Evolutionary conservation across 2,888 invertebrate species (phyloP).

Genomic region (Blomia tropicalis): DNA sequence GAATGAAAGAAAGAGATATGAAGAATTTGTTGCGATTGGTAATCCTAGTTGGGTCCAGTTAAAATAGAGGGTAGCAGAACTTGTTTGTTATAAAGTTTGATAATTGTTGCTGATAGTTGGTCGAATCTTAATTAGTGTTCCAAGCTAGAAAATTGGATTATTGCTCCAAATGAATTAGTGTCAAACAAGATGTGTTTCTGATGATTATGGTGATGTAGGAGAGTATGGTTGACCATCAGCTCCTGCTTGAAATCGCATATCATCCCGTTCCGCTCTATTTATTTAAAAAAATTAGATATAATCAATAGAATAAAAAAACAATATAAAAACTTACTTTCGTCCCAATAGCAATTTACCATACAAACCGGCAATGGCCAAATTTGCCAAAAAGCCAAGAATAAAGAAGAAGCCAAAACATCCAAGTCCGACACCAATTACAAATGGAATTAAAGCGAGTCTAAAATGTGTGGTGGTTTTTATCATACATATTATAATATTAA

Average conservation of each 20-base stretch:
- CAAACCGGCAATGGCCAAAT: constrained; percentile 19
- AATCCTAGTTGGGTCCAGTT: too few relatives aligned
- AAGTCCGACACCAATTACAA: constrained; percentile 10
- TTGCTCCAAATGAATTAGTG: too few relatives aligned
- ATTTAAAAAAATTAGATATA: background rate
- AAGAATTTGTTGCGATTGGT: too few relatives aligned
- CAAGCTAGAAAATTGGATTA: too few relatives aligned
- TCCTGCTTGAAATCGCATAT: constrained; percentile 26
- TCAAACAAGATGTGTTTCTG: too few relatives aligned
- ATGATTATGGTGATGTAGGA: constrained; percentile 24
- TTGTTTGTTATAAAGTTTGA: too few relatives aligned
- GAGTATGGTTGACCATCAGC: constrained; percentile 25
- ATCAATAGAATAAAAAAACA: too few relatives aligned
- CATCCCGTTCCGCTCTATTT: constrained; percentile 21
- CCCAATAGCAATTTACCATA: constrained; percentile 23
- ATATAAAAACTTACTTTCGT: constrained; percentile 23
- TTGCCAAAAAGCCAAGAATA: constrained; percentile 23
- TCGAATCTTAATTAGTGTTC: too few relatives aligned
- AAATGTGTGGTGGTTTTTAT: background rate
- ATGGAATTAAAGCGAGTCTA: constrained; percentile 24
- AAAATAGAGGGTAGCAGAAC: too few relatives aligned
- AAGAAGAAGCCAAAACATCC: constrained; percentile 24
- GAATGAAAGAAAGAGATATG: too few relatives aligned
- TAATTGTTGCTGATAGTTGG: too few relatives aligned
- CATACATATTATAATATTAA: too few relatives aligned